Base-by-base conservation (phyloP, 2,888 invertebrate species). In the Hypercompe scribonia region DNA sequence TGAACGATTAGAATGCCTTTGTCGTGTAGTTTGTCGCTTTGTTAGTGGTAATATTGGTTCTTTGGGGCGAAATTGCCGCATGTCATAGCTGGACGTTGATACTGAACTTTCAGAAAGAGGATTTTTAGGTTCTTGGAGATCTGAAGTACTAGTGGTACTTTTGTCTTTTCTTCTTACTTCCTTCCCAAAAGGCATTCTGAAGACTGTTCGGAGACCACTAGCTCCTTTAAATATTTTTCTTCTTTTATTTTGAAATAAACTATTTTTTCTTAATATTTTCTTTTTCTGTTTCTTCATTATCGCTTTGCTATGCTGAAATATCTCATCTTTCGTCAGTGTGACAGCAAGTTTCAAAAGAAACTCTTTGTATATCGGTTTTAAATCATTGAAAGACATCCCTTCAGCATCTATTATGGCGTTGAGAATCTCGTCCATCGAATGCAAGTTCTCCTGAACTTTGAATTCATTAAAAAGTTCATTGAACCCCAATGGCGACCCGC, bases 381-480 rank as follows among this genome's bases (percentile, higher is more conserved):
- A 96, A 88, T 98, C 98, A 94, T 98, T 98, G 92, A 98, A 98
- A 72, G 98, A 98, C 98, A 98, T 98, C 76, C 98, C 98, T 90
- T 98, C 98, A 54, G 98, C 97, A 92, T 98, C 98, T 85, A 99
- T 98, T 89, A 99, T 98, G 88, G 98, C 98, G 87, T 97, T 98
- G 69, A 99, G 96, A 85, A 98, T 98, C 87, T 98, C 98, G 89
- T 98, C 98, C 93, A 98, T 97, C 73, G 98, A 98, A 89, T 98
- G 98, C 70, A 98, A 96, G 87, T 98, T 98, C 94, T 98, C 98
- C 93, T 98, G 98, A 87, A 98, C 97, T 85, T 98, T 97, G 88
- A 98, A 97, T 95, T 98, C 98, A 91, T 98, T 98, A 91, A 98
- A 98, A 85, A 98, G 96, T 94, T 98, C 98, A 89, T 97, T 97